Evolutionary conservation across 2,113 vertebrate species (phyloP).

Genomic region (Hyperoodon ampullatus): DNA sequence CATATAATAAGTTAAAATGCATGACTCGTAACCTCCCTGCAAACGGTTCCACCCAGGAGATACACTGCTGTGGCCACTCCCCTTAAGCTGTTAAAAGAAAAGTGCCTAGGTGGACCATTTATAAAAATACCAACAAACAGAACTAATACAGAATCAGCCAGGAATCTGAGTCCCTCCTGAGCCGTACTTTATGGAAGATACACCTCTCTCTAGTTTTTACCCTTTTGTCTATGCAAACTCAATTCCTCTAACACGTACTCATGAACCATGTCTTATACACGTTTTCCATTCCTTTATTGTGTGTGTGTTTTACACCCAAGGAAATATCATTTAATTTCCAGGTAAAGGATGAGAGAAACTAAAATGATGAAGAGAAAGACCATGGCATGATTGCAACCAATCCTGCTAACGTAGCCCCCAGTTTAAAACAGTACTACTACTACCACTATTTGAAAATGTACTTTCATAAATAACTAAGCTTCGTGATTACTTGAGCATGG

Average conservation of each 20-base stretch:
- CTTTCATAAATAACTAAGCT: neutral
- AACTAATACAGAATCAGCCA: neutral
- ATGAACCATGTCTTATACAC: neutral
- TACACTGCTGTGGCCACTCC: accelerated
- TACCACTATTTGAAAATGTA: neutral
- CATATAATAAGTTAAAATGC: accelerated
- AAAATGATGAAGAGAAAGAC: neutral
- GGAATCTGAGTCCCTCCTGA: neutral
- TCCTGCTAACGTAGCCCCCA: no score
- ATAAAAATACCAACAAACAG: neutral
- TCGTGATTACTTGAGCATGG: accelerated
- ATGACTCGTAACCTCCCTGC: neutral
- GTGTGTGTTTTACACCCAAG: neutral
- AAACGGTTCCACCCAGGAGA: accelerated
- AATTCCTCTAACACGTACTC: neutral
- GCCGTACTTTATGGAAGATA: accelerated
- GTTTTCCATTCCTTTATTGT: neutral
- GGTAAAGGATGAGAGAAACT: neutral
- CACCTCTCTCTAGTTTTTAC: neutral
- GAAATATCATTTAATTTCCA: neutral
- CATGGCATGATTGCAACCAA: accelerated
- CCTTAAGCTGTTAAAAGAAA: no score
- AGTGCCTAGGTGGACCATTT: neutral
- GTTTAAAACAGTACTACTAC: no score
- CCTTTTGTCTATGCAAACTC: neutral